A percentile compares a stretch with the other conserved stretches of the same genome.
Conservation (phyloP, 1,140 invertebrate genomes). For the Plutomurus gul region DNA sequence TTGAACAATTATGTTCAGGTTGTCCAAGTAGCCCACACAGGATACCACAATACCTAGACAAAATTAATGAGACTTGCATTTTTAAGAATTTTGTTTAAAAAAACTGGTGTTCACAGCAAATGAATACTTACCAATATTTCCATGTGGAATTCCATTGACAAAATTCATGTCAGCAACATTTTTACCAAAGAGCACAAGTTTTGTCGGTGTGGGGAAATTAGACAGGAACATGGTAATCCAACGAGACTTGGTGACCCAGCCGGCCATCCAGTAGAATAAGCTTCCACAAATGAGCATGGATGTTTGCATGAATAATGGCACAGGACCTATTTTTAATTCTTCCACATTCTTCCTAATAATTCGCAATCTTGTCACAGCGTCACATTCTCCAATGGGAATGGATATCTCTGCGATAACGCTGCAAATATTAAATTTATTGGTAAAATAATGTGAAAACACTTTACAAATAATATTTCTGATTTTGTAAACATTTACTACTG, state of each 20-base stretch:
- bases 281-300: background rate
- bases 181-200: background rate
- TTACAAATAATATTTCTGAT: too few species aligned
- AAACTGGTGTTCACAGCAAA: too few species aligned
- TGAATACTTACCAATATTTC: background rate
- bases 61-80: background rate
- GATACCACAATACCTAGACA: background rate
- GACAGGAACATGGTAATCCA: background rate
- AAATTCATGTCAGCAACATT: background rate
- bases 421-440: too few species aligned
- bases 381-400: background rate
- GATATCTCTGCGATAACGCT: background rate
- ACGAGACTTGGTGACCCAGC: background rate
- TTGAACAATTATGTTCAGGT: background rate
- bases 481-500: too few species aligned
- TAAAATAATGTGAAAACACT: too few species aligned
- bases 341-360: background rate
- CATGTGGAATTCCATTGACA: slow-evolving; percentile 3
- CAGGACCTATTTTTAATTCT: background rate
- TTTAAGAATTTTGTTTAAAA: background rate
- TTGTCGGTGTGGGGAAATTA: background rate
- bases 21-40: background rate
- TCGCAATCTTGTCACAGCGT: background rate
- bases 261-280: background rate
- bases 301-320: background rate